Percentiles rank a stretch among this genome's conserved stretches.
phyloP scores from a whole-genome alignment of 2,113 vertebrate genomes.

The Brachyhypopomus gauderio region DNA sequence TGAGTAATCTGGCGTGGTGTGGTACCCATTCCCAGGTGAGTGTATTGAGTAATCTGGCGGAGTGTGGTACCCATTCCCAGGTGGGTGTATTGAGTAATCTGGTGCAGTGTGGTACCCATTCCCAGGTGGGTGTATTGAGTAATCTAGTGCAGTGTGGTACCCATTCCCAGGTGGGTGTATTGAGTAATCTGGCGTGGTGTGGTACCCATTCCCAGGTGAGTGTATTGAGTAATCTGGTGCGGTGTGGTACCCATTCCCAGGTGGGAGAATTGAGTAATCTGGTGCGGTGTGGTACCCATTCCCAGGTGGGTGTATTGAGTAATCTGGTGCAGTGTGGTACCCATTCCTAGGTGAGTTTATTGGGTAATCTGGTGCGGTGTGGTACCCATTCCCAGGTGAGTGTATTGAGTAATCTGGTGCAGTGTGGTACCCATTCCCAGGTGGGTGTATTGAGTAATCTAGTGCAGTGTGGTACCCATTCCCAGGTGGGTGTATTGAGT shows the following conservation, averaged over 20 bases:
- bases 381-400: slow-evolving; percentile 76
- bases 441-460: slow-evolving; percentile 63
- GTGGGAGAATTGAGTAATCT: slow-evolving; percentile 55
- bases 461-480: slow-evolving; percentile 66
- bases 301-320: slow-evolving; percentile 70
- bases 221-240: slow-evolving; percentile 48
- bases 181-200: slow-evolving; percentile 11
- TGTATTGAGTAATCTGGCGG: slow-evolving; percentile 48
- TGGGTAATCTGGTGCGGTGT: slow-evolving; percentile 9
- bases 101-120: slow-evolving; percentile 66
- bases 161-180: slow-evolving; percentile 75
- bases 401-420: slow-evolving; percentile 48
- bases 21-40: slow-evolving; percentile 76
- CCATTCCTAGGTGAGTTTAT: slow-evolving; percentile 73
- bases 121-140: slow-evolving; percentile 70
- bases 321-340: slow-evolving; percentile 55
- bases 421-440: slow-evolving; percentile 72
- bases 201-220: slow-evolving; percentile 76
- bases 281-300: slow-evolving; percentile 66
- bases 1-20: slow-evolving; percentile 11
- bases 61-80: slow-evolving; percentile 72
- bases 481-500: slow-evolving; percentile 70
- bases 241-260: slow-evolving; percentile 72
- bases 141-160: slow-evolving; percentile 55
- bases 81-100: slow-evolving; percentile 63